Evolutionary conservation across 2,888 invertebrate species (phyloP), one percentile per base, ranked within the genome.

Genomic region (Lymantria dispar): DNA sequence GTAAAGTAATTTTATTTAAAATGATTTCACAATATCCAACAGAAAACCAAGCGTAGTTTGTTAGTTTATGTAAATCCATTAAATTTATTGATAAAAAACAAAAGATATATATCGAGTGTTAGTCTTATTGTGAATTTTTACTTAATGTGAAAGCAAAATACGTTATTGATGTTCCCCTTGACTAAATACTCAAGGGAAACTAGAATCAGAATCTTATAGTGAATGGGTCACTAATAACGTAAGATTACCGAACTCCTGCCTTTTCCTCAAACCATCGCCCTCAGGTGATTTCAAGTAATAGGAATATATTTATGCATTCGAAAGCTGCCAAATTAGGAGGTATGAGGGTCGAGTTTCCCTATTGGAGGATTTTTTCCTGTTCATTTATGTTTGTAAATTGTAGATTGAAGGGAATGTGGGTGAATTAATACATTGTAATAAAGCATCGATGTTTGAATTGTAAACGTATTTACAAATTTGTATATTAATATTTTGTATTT

Each of bases 231-330:
- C 38, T 38, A 38, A 38, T 38, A 38, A 38, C 1, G 38, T n/a
- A n/a, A 38, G 38, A 12, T 38, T 38, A 2, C 1, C 12, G 38
- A 38, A 38, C 7, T n/a, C 38, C 38, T 38, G 8, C 12, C 3
- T 9, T 38, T 38, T 38, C 38, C 40, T 13, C 14, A 40, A 40
- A 40, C 14, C 15, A 8, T 10, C 33, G 8, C 40, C 40, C 15
- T 40, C 40, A 40, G 40, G 40, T 40, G 40, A 40, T 40, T 40
- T 14, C 40, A 14, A 7, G 40, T 40, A 40, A 40, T 40, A 12
- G 40, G 40, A 13, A 14, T 8, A 14, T 40, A 40, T 10, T 40
- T 40, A 40, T 40, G 40, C 40, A 58, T 58, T 60, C 47, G 60
- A 49, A 47, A 14, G 40, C 13, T 40, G 0, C 40, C 40, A 40